Base-by-base conservation (phyloP, 2,888 invertebrate species). In the Chaetogeoica ovagalla region DNA sequence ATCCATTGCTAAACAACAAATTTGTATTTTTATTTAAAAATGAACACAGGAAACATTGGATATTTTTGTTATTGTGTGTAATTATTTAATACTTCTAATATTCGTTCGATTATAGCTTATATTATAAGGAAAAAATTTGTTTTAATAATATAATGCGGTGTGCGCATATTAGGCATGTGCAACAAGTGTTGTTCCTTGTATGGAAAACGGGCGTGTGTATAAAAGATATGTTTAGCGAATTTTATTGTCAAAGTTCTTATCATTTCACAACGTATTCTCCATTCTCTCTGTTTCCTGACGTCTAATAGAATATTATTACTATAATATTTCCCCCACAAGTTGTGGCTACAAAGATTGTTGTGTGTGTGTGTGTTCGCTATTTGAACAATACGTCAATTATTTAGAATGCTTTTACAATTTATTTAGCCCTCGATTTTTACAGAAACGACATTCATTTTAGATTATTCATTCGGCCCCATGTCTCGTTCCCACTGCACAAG, bases 361-460 rank as follows among this genome's bases (percentile, higher is more conserved):
- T 43, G 39, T 15, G 19, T 43, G 55, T 15, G 19, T 19, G 21
- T 65, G 30, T 30, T 30, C 30, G 30, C 30, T 75, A 57, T 76
- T 76, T 59, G 59, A 76, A 76, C 74, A 74, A 74, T 74, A 39
- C 66, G 68, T 76, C 59, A 68, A 68, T 76, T 68, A 76, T 76
- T 66, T 76, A 59, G 66, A 76, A 76, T 68, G 6, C 17, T 15
- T 59, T 39, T 59, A 66, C 59, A 59, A 75, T 57, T 68, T 57
- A 19, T 55, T 75, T 59, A 75, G 57, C 57, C 59, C 66, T 75
- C 43, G 66, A 59, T 68, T 76, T 68, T 30, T 76, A 68, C 68
- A 57, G 57, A 59, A 76, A 76, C 43, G 15, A 76, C 75, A 76
- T 75, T 68, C 68, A 68, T 76, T 68, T 76, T 68, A 76, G 15